Evolutionary conservation across 2,888 invertebrate genomes (phyloP), one percentile per base, ranked within the genome.

Genomic region (Andrena minutula): DNA sequence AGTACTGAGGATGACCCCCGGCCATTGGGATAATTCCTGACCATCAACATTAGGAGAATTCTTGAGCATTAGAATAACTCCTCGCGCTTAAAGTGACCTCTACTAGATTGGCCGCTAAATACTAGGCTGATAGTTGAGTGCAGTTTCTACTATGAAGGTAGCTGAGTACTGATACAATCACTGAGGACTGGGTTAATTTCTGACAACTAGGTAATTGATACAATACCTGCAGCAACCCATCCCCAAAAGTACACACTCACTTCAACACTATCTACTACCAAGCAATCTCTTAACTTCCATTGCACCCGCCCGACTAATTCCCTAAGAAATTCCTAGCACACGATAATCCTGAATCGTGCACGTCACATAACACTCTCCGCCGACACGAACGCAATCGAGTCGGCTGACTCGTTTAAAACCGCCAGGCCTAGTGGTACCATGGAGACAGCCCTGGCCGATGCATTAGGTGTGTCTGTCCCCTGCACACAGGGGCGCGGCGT

Each of bases 401-500:
- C 20, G 23, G 23, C 23, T 53, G 63, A 35, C 63, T 26, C 3
- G 16, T 73, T 64, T 56, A 73, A 65, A 65, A 30, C 65, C 41
- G 3, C 5, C 23, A 10, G 35, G 12, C 12, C 56, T 49, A 23
- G 1, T 2, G 66, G 68, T 26, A 47, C 49, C n/a, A 10, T 6
- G 12, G 12, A 35, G 74, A 23, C 58, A 30, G 35, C 12, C 16
- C 23, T n/a, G 47, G 47, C 23, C 75, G 32, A 72, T 41, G 64
- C 47, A 56, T 63, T 76, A 64, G 56, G 47, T n/a, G 41, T 26
- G 72, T 20, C 71, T 75, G 51, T 61, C 16, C 16, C 16, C 28
- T 70, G 58, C 58, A 47, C 28, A 58, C 16, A 35, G n/a, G 69
- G 20, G 47, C 35, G 20, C 53, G 20, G 51, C 51, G 53, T 68